These are phyloP conservation scores for Oncorhynchus mykiss DNA, from an alignment of 2,113 vertebrate genomes.

Conservation along the genomic window DNA sequence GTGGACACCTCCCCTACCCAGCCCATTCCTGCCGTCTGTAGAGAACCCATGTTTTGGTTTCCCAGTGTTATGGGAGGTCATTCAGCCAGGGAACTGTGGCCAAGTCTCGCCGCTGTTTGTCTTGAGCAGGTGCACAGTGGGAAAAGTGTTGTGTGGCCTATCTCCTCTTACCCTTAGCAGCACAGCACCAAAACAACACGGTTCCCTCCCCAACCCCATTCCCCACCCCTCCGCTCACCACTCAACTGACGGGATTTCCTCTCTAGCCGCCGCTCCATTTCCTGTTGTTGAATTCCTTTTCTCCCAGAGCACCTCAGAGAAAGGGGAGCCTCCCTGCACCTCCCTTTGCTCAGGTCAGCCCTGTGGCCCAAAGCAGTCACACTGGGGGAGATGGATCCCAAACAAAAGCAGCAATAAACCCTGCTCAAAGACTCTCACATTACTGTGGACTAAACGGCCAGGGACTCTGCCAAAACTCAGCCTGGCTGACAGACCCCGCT, in stretches of 20 bases:
- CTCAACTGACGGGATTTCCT: slow-evolving; percentile 60
- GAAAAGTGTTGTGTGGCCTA: slow-evolving; percentile 21
- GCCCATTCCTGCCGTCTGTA: not conserved
- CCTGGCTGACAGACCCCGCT: slow-evolving; percentile 32
- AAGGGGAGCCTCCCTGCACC: slow-evolving; percentile 42
- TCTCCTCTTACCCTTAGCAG: slow-evolving; percentile 25
- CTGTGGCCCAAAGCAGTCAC: slow-evolving; percentile 24
- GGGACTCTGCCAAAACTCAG: slow-evolving; percentile 48
- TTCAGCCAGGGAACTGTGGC: slow-evolving; percentile 11
- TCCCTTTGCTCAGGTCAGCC: slow-evolving; percentile 7
- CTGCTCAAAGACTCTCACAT: slow-evolving; percentile 53
- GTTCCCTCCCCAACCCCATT: not conserved
- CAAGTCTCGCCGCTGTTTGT: not conserved
- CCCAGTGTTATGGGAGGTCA: slow-evolving; percentile 8
- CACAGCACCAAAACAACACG: slow-evolving; percentile 25
- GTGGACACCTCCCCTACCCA: not conserved
- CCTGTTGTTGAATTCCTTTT: slow-evolving; percentile 77
- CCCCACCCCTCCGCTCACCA: not conserved
- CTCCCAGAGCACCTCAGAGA: slow-evolving; percentile 53
- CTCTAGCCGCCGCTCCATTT: slow-evolving; percentile 57
- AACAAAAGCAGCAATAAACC: slow-evolving; percentile 51
- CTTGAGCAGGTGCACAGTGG: slow-evolving; percentile 38
- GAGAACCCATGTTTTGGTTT: not conserved
- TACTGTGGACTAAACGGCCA: slow-evolving; percentile 45
- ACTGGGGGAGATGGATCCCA: slow-evolving; percentile 35